Conservation (phyloP, 2,888 invertebrate species). For the Monochamus alternatus region DNA sequence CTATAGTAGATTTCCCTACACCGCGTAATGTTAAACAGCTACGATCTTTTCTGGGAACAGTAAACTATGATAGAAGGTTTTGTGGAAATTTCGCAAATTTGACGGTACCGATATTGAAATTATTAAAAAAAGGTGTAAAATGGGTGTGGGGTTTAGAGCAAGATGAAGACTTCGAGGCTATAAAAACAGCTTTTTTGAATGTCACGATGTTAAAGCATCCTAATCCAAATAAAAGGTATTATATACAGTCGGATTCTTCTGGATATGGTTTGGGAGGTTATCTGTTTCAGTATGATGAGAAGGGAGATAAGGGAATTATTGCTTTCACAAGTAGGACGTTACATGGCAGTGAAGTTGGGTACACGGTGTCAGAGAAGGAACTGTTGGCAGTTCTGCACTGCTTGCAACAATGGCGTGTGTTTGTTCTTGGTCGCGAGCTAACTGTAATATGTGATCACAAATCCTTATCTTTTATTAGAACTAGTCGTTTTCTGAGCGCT, state of each 20-base stretch:
- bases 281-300: constrained; percentile 21
- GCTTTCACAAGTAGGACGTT: constrained; percentile 41
- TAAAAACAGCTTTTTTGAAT: constrained; percentile 34
- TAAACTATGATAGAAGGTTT: constrained; percentile 12
- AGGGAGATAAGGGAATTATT: constrained; percentile 23
- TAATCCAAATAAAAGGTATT: constrained; percentile 24
- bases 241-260: constrained; percentile 28
- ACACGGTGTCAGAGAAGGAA: constrained; percentile 41
- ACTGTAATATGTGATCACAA: constrained; percentile 42
- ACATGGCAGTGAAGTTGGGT: constrained; percentile 17
- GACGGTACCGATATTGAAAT: background rate
- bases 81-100: background rate
- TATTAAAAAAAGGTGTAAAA: constrained; percentile 29
- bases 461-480: constrained; percentile 36
- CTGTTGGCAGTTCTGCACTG: constrained; percentile 27
- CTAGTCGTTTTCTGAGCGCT: constrained; percentile 26
- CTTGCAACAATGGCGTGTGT: constrained; percentile 37
- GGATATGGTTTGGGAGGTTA: constrained; percentile 13
- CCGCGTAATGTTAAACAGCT: constrained; percentile 14
- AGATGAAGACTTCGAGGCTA: constrained; percentile 7
- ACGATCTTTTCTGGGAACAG: constrained; percentile 15
- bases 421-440: constrained; percentile 32
- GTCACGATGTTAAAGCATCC: constrained; percentile 38
- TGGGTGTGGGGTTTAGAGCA: constrained; percentile 39
- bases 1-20: background rate